Conservation (phyloP, 2,888 invertebrate genomes). For the Drosophila dives region DNA sequence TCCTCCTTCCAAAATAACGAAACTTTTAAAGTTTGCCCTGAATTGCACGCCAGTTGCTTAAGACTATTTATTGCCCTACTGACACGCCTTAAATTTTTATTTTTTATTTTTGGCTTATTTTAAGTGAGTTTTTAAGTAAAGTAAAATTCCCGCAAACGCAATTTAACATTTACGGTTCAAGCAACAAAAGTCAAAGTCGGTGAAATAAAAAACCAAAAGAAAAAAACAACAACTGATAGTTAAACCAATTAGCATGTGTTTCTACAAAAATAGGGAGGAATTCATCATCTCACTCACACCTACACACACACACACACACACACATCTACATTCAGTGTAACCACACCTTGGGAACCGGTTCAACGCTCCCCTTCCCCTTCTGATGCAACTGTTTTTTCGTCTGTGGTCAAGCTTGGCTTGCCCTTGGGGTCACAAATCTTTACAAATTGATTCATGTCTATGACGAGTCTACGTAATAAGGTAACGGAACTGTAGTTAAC, state of each 20-base stretch:
- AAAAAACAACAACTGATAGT: conserved; percentile 41
- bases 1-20: background rate
- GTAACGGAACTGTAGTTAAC: conserved; percentile 28
- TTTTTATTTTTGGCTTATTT: conserved; percentile 14
- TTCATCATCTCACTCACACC: conserved; percentile 26
- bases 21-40: conserved; percentile 21
- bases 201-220: conserved; percentile 1
- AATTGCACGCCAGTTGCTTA: conserved; percentile 6
- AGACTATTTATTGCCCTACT: conserved; percentile 38
- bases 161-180: conserved; percentile 78
- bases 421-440: conserved; percentile 9
- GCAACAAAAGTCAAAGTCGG: conserved; percentile 48
- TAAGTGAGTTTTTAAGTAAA: conserved; percentile 14
- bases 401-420: conserved; percentile 34
- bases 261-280: conserved; percentile 13
- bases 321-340: conserved; percentile 20
- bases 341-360: conserved; percentile 51
- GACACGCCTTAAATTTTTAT: conserved; percentile 30
- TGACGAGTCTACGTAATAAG: conserved; percentile 12
- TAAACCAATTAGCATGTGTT: conserved; percentile 75
- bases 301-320: conserved; percentile 17
- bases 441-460: conserved; percentile 57
- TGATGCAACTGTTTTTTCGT: conserved; percentile 21
- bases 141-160: conserved; percentile 68
- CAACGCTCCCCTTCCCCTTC: background rate